Conservation (phyloP, 2,888 invertebrate genomes). For the Ceraclea dissimilis region DNA sequence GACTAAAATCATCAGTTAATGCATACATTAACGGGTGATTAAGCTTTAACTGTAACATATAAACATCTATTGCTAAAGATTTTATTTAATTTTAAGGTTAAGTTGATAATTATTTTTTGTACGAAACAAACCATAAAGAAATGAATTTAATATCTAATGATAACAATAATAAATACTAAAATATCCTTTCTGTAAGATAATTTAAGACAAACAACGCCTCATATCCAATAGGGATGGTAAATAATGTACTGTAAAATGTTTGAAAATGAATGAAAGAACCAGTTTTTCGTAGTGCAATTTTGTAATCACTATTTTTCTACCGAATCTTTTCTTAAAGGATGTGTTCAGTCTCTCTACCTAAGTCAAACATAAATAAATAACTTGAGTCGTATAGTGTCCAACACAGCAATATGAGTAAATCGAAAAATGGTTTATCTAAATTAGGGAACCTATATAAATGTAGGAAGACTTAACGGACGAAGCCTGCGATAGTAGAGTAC, state of each 20-base stretch:
- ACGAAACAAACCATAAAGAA: not conserved
- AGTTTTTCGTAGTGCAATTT: conserved; percentile 15
- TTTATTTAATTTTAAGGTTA: not conserved
- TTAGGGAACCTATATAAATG: too few species aligned
- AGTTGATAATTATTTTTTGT: not conserved
- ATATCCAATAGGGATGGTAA: conserved; percentile 14
- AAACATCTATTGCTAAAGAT: too few species aligned
- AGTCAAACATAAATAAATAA: too few species aligned
- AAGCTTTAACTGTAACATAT: too few species aligned
- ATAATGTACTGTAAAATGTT: not conserved
- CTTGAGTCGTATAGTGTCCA: too few species aligned
- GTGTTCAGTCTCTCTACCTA: not conserved
- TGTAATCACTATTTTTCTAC: conserved; percentile 3
- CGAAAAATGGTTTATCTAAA: too few species aligned
- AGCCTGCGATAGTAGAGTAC: too few species aligned
- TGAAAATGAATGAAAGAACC: not conserved
- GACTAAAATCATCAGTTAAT: too few species aligned
- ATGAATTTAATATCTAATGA: not conserved
- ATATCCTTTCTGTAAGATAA: not conserved
- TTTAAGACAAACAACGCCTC: conserved; percentile 10
- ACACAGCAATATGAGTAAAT: too few species aligned
- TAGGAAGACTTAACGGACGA: too few species aligned
- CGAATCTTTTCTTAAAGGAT: not conserved
- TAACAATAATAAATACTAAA: too few species aligned
- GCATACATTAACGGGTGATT: too few species aligned